Conservation (phyloP, 2,888 invertebrate genomes). For the Cinara cedri region DNA sequence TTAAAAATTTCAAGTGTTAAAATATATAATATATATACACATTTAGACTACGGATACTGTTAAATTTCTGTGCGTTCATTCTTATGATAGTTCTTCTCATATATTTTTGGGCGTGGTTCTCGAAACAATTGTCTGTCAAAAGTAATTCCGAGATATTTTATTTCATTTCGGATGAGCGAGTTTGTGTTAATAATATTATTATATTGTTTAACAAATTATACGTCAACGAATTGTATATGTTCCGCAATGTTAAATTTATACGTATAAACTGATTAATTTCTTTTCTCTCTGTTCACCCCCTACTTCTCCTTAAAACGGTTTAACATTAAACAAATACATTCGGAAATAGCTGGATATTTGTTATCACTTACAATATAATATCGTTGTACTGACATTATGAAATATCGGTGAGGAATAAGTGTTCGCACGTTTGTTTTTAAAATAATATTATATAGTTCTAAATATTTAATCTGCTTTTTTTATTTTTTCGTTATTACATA, state of each 20-base stretch:
- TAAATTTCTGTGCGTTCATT: too few relatives aligned
- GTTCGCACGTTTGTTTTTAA: too few relatives aligned
- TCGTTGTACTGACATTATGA: too few relatives aligned
- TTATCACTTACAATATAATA: not conserved
- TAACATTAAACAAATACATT: not conserved
- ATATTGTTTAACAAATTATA: not conserved
- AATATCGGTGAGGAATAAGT: too few relatives aligned
- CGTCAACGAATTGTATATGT: not conserved
- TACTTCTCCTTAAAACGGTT: not conserved
- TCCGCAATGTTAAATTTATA: not conserved
- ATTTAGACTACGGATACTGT: too few relatives aligned
- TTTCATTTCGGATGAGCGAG: not conserved
- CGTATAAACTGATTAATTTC: not conserved
- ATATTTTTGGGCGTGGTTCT: too few relatives aligned
- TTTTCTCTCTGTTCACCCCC: not conserved
- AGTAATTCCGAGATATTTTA: not conserved
- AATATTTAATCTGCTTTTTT: too few relatives aligned
- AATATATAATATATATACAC: too few relatives aligned
- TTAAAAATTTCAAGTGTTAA: too few relatives aligned
- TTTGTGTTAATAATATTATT: constrained; percentile 6
- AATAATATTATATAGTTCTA: too few relatives aligned
- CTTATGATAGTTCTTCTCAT: too few relatives aligned
- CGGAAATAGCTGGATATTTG: not conserved
- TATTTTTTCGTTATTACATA: too few relatives aligned
- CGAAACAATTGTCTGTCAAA: not conserved